phyloP scores from a whole-genome alignment of 2,797 vertebrate genomes.

The Meda fulgida region DNA sequence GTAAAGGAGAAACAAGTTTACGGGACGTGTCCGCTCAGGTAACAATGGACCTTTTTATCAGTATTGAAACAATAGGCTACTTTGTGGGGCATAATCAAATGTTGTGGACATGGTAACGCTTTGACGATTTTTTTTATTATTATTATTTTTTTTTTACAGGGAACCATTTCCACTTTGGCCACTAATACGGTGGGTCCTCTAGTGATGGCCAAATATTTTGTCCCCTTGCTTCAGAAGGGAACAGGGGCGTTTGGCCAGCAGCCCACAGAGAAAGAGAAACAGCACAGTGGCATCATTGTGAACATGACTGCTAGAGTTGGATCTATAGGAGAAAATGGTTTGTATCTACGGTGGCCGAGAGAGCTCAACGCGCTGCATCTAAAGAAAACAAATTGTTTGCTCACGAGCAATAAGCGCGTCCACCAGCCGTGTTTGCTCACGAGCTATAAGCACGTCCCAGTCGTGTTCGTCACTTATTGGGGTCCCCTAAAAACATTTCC shows the following conservation, averaged over 20 bases:
- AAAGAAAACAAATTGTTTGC: no score
- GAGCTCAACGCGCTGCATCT: no score
- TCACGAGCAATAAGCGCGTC: no score
- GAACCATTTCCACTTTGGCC: constrained; percentile 69
- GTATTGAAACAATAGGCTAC: not conserved
- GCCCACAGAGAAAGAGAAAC: constrained; percentile 67
- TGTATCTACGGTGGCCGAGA: no score
- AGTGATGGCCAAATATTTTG: constrained; percentile 77
- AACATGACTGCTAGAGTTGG: constrained; percentile 78
- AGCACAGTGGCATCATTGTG: constrained; percentile 71
- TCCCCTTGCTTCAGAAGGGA: constrained; percentile 74
- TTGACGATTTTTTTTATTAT: fast-evolving
- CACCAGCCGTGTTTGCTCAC: no score
- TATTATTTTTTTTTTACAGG: constrained; percentile 61
- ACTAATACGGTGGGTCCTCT: constrained; percentile 74
- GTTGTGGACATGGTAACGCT: not conserved
- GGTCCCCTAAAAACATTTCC: no score
- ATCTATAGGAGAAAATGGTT: constrained; percentile 77
- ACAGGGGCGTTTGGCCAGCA: constrained; percentile 72
- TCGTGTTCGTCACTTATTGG: no score
- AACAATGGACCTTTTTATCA: not conserved
- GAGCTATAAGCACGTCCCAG: no score
- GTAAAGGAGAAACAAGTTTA: constrained; percentile 79
- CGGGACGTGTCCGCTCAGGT: constrained; percentile 76
- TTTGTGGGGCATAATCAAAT: not conserved